Evolutionary conservation across 1,140 invertebrate genomes (phyloP).

Genomic region (Tenebrio molitor): DNA sequence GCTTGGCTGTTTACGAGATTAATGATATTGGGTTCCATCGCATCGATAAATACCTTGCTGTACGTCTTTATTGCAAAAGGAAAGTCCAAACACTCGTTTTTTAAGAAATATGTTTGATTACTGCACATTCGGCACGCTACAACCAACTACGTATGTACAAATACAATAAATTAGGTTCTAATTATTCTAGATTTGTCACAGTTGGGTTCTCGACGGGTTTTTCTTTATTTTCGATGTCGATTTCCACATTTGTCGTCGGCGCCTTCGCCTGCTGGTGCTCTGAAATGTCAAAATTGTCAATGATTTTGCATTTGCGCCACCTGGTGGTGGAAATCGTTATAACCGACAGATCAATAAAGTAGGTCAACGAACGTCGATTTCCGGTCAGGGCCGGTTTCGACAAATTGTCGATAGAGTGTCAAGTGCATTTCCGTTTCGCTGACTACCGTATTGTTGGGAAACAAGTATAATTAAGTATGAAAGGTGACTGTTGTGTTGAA

Average conservation of each 20-base stretch:
- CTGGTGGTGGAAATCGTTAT: neutral
- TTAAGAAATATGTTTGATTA: no score
- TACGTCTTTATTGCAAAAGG: no score
- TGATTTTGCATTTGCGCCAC: slow-evolving; percentile 12
- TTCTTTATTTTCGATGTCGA: slow-evolving; percentile 2
- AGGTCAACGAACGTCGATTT: slow-evolving; percentile 5
- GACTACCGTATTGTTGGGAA: slow-evolving; percentile 25
- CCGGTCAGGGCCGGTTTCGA: slow-evolving; percentile 21
- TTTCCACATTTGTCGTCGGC: neutral
- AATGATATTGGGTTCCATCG: no score
- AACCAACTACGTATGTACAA: no score
- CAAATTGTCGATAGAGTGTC: slow-evolving; percentile 24
- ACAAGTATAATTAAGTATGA: slow-evolving; percentile 19
- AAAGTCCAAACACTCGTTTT: no score
- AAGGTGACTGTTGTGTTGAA: slow-evolving; percentile 8
- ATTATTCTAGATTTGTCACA: slow-evolving; percentile 44
- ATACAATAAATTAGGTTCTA: no score
- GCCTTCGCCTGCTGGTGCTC: slow-evolving; percentile 5
- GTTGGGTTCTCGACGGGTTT: slow-evolving; percentile 33
- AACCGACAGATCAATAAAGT: neutral
- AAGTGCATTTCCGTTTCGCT: slow-evolving; percentile 28
- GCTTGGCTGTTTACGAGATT: no score
- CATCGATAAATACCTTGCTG: no score
- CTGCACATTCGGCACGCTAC: no score
- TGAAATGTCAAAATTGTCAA: slow-evolving; percentile 29